Evolutionary conservation across 2,888 invertebrate genomes (phyloP).

Genomic region (Mythimna ferrago): DNA sequence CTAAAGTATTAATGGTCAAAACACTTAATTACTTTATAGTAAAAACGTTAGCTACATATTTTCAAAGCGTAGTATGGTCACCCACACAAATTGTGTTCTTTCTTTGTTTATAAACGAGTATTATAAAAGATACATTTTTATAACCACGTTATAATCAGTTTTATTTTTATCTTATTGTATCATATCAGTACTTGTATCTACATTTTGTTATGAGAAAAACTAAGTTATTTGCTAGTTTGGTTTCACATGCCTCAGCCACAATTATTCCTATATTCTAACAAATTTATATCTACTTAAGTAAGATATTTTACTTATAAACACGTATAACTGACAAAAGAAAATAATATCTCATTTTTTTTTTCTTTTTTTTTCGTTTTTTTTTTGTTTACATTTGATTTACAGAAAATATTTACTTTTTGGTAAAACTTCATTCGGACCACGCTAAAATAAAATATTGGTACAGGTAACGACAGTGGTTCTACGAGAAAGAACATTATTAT

Average conservation of each 20-base stretch:
- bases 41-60: not conserved
- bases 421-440: not conserved
- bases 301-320: no score
- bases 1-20: not conserved
- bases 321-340: no score
- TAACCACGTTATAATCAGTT: no score
- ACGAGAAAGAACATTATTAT: conserved; percentile 18
- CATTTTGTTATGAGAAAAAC: not conserved
- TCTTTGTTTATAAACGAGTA: no score
- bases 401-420: not conserved
- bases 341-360: no score
- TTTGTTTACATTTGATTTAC: no score
- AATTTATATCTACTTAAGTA: not conserved
- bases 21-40: conserved; percentile 1
- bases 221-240: not conserved
- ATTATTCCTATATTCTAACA: not conserved
- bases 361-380: no score
- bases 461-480: conserved; percentile 21
- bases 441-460: not conserved
- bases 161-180: not conserved
- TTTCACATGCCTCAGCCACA: not conserved
- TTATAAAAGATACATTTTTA: no score
- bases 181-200: not conserved
- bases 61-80: not conserved
- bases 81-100: not conserved